Base-by-base conservation (phyloP, 2,797 vertebrate genomes). In the Phoeniculus purpureus region DNA sequence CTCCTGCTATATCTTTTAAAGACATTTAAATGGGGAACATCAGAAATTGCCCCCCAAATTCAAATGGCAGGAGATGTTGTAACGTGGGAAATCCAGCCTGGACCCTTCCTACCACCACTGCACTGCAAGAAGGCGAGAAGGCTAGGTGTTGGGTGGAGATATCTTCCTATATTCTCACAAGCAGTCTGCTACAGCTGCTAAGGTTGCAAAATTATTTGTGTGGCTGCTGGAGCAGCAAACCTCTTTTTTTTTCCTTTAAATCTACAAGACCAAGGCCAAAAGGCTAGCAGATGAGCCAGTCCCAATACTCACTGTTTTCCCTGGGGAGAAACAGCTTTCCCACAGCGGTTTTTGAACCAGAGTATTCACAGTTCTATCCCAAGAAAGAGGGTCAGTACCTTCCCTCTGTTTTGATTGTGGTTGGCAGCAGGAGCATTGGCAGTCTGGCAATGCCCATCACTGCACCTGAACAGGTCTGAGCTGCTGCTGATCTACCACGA, bases 111-210 rank as follows among this genome's bases (percentile, higher is more conserved):
- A 17, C 3, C 17, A 58, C 12, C 52, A 15, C 2, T 23, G 18
- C 3, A 6, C 16, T n/a, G 7, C 0, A 2, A 64, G 26, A 75
- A 70, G 25, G 21, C 0, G 0, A 60, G n/a, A 76, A 82, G n/a
- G 15, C 20, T 29, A 37, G 14, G 11, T 50, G 10, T 8, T 77
- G 76, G 29, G 59, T 34, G 25, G 32, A 87, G 13, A 65, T 10
- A 17, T 6, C 26, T 56, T 58, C 26, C 11, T 61, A 5, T 25
- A 40, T n/a, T 81, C 54, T 84, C 26, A 22, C 59, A 60, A 12
- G 27, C 26, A 61, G 12, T 4, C 12, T 55, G 8, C 50, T 73
- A 25, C 25, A 48, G 34, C 32, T 68, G 23, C 17, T 23, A 54
- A 56, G 19, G 18, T 14, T 59, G 43, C 6, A 72, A 65, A 82